These are phyloP conservation scores for Stichodactyla mertensii DNA, from an alignment of 64 coral and sea anemone species.

Conservation along the genomic window DNA sequence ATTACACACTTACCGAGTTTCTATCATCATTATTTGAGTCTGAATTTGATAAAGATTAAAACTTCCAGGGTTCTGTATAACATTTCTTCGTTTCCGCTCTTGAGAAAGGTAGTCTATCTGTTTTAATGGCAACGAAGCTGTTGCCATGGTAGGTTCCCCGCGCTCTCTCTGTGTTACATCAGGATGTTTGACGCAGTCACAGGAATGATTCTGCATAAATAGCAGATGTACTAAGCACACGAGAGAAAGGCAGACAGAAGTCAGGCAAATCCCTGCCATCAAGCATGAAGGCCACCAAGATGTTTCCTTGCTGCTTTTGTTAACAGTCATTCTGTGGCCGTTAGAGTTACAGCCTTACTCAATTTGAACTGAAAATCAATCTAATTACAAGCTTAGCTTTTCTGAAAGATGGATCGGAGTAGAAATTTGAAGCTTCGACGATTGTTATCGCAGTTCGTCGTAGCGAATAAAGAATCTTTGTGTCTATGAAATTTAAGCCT, in stretches of 20 bases:
- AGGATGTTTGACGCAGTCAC: neutral
- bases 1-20: too few relatives aligned
- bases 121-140: neutral
- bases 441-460: neutral
- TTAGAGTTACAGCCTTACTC: neutral
- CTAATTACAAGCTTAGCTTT: neutral
- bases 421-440: neutral
- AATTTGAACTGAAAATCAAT: neutral
- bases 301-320: neutral
- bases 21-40: conserved; percentile 30
- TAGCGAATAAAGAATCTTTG: neutral
- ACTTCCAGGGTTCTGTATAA: neutral
- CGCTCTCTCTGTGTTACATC: neutral
- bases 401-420: neutral
- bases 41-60: conserved; percentile 4
- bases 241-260: neutral
- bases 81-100: neutral
- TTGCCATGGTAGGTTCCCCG: neutral
- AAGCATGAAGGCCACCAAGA: neutral
- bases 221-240: conserved; percentile 2
- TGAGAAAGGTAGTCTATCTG: neutral
- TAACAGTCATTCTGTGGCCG: neutral
- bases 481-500: neutral
- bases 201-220: neutral
- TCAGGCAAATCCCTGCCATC: conserved; percentile 7